A percentile compares a stretch with the other conserved stretches of the same genome.
These are phyloP conservation scores for Clavelina lepadiformis DNA, from an alignment of 23 tunicate species.

Conservation along the genomic window DNA sequence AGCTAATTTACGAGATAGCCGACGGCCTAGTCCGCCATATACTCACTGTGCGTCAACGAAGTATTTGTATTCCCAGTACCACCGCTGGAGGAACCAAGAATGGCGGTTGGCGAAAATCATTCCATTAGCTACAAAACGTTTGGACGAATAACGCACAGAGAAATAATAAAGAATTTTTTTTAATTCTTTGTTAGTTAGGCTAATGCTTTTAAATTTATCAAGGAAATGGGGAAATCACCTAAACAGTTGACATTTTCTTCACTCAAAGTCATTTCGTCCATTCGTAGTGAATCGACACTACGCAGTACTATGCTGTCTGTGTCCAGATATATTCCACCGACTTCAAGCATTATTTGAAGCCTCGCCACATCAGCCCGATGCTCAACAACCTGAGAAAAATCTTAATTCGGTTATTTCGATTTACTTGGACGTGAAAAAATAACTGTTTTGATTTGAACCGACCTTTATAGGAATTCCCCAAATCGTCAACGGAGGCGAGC, in stretches of 20 bases:
- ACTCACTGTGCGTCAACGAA: constrained; percentile 44
- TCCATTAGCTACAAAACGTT: constrained; percentile 37
- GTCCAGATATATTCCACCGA: constrained; percentile 31
- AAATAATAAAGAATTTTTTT: no score
- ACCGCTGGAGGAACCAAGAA: constrained; percentile 59
- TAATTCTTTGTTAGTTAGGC: not conserved
- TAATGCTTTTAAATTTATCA: not conserved
- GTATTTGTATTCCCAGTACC: constrained; percentile 71
- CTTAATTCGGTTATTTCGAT: no score
- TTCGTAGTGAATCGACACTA: constrained; percentile 31
- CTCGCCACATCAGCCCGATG: constrained; percentile 15
- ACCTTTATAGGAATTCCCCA: constrained; percentile 42
- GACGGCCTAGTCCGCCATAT: no score
- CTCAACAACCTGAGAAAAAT: constrained; percentile 7
- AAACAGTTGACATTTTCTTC: constrained; percentile 64
- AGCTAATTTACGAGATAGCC: not conserved
- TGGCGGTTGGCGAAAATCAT: constrained; percentile 37
- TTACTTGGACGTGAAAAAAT: not conserved
- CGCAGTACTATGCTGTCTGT: constrained; percentile 50
- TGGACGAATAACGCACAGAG: no score
- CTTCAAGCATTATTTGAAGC: constrained; percentile 6
- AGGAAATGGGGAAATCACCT: constrained; percentile 8
- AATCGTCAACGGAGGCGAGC: constrained; percentile 44
- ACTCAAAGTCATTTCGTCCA: constrained; percentile 50
- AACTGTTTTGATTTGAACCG: not conserved